Conservation (phyloP, 2,888 invertebrate genomes). For the Leucophenga montana region DNA sequence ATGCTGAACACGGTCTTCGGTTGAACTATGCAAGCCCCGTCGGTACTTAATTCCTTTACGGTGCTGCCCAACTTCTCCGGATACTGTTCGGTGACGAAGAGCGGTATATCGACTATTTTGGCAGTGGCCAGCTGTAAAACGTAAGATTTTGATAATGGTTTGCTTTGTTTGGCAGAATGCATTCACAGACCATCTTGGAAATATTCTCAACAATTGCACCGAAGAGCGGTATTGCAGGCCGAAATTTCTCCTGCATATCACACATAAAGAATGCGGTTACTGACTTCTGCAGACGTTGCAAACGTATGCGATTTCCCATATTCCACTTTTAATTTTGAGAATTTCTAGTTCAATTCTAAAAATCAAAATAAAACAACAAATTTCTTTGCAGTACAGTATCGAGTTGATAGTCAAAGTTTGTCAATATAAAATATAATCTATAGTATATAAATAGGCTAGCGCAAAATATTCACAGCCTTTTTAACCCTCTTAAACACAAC, state of each 20-base stretch:
- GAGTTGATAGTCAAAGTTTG: too few species aligned
- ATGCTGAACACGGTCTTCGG: slow-evolving; percentile 86
- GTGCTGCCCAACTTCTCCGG: slow-evolving; percentile 83
- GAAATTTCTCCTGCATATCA: slow-evolving; percentile 87
- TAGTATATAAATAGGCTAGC: too few species aligned
- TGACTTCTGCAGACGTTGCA: slow-evolving; percentile 66
- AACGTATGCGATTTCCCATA: background rate
- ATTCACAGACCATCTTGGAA: slow-evolving; percentile 77
- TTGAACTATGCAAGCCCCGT: slow-evolving; percentile 77
- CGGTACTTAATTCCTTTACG: slow-evolving; percentile 80
- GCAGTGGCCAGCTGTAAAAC: slow-evolving; percentile 78
- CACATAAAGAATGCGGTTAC: slow-evolving; percentile 84
- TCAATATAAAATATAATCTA: too few species aligned
- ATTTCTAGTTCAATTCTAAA: too few species aligned
- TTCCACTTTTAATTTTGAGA: too few species aligned
- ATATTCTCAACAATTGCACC: slow-evolving; percentile 80
- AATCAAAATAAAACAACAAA: too few species aligned
- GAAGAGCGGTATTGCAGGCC: slow-evolving; percentile 81
- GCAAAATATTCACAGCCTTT: too few species aligned
- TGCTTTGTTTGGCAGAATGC: too few species aligned
- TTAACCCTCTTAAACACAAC: too few species aligned
- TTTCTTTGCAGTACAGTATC: too few species aligned
- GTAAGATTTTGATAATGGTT: too few species aligned
- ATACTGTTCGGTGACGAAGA: slow-evolving; percentile 82
- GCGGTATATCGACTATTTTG: slow-evolving; percentile 79